Evolutionary conservation across 2,888 invertebrate genomes (phyloP), one percentile per base, ranked within the genome.

Genomic region (Shargacucullia verbasci): DNA sequence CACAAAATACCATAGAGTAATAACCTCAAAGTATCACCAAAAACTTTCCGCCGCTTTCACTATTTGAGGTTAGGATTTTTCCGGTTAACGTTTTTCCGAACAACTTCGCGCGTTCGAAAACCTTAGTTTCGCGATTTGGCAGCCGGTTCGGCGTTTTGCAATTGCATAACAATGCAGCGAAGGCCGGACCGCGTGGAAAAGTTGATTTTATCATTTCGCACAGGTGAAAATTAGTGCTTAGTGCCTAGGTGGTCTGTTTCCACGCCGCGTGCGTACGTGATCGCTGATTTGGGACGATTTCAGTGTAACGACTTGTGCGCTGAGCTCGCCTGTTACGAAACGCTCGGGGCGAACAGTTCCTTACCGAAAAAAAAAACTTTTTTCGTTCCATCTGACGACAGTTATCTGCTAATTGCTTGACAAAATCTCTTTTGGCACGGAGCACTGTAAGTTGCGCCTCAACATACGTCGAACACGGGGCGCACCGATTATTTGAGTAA

Each of bases 131-230:
- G 79, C 79, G 80, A 81, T 87, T 87, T 85, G 88, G 85, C 86
- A 83, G 83, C 79, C 78, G 78, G 78, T 78, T 77, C 78, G 75
- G 72, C 68, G 79, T 79, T 83, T 81, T 82, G 83, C 83, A 87
- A 89, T 92, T 92, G 92, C 92, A 91, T 92, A 92, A 92, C 89
- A 87, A 86, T 90, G 90, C 90, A 91, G 82, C 81, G 86, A 86
- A 87, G 87, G 87, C 86, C 86, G 87, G 84, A 78, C 83, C 80
- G 85, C 83, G 80, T 81, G 89, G 90, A 91, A 92, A 92, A 88
- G 85, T 87, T 85, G 85, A 80, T 79, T 81, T 80, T 78, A 79
- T 79, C 70, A 79, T 78, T 82, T 80, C 59, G 75, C 76, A 66
- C 73, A 81, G 80, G 85, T 86, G 89, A 85, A 87, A 89, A 87